Evolutionary conservation across 2,113 vertebrate genomes (phyloP), one percentile per base, ranked within the genome.

Genomic region (Melanostigma gelatinosum): DNA sequence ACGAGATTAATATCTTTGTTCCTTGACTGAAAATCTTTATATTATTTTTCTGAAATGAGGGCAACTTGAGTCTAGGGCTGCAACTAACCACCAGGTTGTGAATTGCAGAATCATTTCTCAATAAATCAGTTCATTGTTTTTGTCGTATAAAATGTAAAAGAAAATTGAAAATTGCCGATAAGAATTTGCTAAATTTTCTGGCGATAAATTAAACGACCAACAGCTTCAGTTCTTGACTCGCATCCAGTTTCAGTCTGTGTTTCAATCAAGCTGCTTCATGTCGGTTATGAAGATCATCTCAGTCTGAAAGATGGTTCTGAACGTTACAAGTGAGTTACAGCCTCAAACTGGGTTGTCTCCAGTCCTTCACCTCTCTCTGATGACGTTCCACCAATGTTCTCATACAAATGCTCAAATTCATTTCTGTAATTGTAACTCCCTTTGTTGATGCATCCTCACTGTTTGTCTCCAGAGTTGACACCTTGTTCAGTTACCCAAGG

Each of bases 401-500:
- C 15, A 55, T 29, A 13, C 3, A 29, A 42, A 58, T 63, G 20
- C 40, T 69, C 10, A 36, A 1, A 48, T 61, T 5, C 0, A 60
- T 60, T 32, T 46, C 55, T 61, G 11, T 48, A 3, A 4, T 38
- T 50, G 27, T 13, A 22, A 46, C 24, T 46, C 20, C 50, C 50
- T 55, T 34, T 13, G 27, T 8, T 24, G 46, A 75, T 34, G 27
- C n/a, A 4, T 63, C n/a, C 58, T 73, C 48, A 2, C n/a, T 46
- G 20, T 55, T 71, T 54, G 29, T 20, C 40, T 77, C 11, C 78
- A 93, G 92, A 89, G 62, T n/a, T 91, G 24, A 88, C 85, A 12
- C 91, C 89, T 20, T 94, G 92, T 54, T 85, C 87, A 22, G n/a
- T 90, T 34, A 91, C 87, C 79, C 92, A 93, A 4, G 91, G 91